phyloP scores from a whole-genome alignment of 1,140 invertebrate genomes.

The Bathynomus jamesi region DNA sequence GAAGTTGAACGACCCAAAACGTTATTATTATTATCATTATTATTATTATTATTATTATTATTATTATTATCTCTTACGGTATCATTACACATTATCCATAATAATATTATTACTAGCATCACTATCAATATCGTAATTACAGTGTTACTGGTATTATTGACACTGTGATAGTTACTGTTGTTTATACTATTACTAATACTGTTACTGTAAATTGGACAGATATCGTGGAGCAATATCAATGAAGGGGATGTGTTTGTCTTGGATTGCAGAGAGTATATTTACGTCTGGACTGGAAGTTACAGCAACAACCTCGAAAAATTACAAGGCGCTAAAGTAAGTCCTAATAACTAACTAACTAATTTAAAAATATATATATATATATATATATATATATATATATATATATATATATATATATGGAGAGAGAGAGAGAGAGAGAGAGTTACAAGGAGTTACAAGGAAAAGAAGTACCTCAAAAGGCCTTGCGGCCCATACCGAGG shows the following conservation, averaged over 20 bases:
- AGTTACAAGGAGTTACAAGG: no score
- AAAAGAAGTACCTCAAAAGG: no score
- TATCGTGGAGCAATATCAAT: slow-evolving; percentile 71
- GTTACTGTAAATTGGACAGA: slow-evolving; percentile 22
- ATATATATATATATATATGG: no score
- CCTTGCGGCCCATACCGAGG: no score
- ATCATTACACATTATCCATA: background rate
- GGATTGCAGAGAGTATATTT: slow-evolving; percentile 55
- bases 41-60: background rate
- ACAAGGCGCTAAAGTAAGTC: slow-evolving; percentile 46
- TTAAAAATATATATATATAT: no score
- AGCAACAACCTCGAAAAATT: slow-evolving; percentile 61
- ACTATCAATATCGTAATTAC: background rate
- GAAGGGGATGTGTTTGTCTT: slow-evolving; percentile 74
- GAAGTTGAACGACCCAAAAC: no score
- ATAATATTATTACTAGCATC: background rate
- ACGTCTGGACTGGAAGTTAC: slow-evolving; percentile 73
- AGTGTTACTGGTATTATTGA: background rate
- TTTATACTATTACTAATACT: background rate
- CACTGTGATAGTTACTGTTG: background rate
- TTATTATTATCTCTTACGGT: background rate
- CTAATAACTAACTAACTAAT: no score
- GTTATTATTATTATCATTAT: background rate
- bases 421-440: no score
- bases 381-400: no score